Base-by-base conservation (phyloP, 2,797 vertebrate species). In the Notoglanidium macrostoma region DNA sequence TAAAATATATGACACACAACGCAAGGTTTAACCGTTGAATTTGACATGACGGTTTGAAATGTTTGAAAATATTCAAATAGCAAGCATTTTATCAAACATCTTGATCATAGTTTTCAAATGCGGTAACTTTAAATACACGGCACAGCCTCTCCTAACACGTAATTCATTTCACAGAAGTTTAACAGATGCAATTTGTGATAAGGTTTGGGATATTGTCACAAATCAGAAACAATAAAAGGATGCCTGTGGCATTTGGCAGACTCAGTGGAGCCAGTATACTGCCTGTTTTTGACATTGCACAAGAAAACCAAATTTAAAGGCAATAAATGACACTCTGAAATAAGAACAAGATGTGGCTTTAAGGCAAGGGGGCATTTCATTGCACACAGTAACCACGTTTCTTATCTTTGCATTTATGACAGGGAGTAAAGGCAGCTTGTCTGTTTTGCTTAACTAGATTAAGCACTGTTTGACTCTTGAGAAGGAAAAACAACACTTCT, bases 171-270 rank as follows among this genome's bases (percentile, higher is more conserved):
- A 32, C 44, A 67, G 44, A 6, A 10, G n/a, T 51, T 51, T 51
- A 65, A 67, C 6, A 49, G 21, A 74, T 88, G 84, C 59, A 57
- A 80, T 89, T 88, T 85, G 57, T 81, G 85, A 90, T 89, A 11
- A 54, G 67, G 73, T 87, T 84, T 84, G 65, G 87, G 78, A 88
- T 89, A 88, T 90, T 91, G 87, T 57, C 67, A 80, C 88, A 88
- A 90, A 90, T 89, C 55, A 91, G 91, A 86, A 89, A 94, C 93
- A 93, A 94, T 94, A 92, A 94, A 90, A 92, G 90, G 92, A 94
- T 93, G 92, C 90, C 89, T 92, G 92, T 93, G 91, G 90, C 91
- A 90, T 89, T 92, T 91, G 87, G 89, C 92, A 95, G 94, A 94
- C 94, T 90, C 90, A 87, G 88, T 88, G 94, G 94, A 95, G 94